Evolutionary conservation across 2,113 vertebrate genomes (phyloP), one percentile per base, ranked within the genome.

Genomic region (Passer domesticus): DNA sequence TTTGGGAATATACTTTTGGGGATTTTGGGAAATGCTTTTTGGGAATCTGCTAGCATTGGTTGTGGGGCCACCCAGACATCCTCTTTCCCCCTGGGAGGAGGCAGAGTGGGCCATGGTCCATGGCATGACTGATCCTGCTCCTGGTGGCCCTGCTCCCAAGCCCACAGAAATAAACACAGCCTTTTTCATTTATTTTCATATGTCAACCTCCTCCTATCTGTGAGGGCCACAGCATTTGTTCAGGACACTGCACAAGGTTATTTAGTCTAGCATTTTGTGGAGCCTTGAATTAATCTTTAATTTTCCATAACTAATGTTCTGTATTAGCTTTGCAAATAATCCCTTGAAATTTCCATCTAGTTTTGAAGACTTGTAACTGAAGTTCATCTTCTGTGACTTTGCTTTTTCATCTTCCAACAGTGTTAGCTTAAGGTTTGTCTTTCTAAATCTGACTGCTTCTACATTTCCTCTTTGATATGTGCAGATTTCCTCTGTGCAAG

Each of bases 261-360:
- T 68, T 89, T 89, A 75, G 44, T 39, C 68, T 59, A 41, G 25
- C n/a, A 25, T 43, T 70, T 70, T n/a, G 28, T 63, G 37, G 11
- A 91, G 23, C 70, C 35, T 58, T 86, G 58, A 89, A 90, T 63
- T 66, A 84, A 59, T 77, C 72, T 89, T 92, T 62, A 77, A 76
- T 67, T 92, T 92, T 72, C 59, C 64, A 70, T 55, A 91, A 74
- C 41, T 73, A 47, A 90, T 56, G 55, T n/a, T 69, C 39, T 77
- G 80, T 53, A 67, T 94, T 67, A 83, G 68, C 37, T 89, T 87
- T 83, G 52, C 47, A 95, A 95, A 66, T 58, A 90, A 55, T 27
- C 47, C 70, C 52, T 39, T 64, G 46, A 89, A 60, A 53, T 74
- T 63, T 80, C 59, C 22, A 66, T 49, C 46, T 67, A 13, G 24